These are phyloP conservation scores for Lucifuga dentata DNA, from an alignment of 2,113 vertebrate genomes.

Conservation along the genomic window DNA sequence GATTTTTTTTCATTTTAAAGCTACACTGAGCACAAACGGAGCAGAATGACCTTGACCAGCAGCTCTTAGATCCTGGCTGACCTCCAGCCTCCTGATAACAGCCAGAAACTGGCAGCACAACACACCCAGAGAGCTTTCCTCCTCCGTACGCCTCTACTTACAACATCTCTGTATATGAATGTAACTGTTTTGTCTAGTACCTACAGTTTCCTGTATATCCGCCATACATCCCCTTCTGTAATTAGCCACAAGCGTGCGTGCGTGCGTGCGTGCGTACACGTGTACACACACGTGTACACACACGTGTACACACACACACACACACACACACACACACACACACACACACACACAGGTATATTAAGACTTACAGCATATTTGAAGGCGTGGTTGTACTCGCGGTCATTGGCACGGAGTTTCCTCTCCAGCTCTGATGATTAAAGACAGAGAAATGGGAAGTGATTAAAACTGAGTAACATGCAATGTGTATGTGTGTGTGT, in stretches of 20 bases:
- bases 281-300: too few species aligned
- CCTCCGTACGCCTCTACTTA: conserved; percentile 2
- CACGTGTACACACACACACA: neutral
- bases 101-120: conserved; percentile 4
- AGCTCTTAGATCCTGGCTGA: conserved; percentile 21
- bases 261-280: neutral
- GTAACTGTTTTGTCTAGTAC: conserved; percentile 8
- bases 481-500: too few species aligned
- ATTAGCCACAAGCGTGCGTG: neutral
- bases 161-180: neutral
- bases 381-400: conserved; percentile 88
- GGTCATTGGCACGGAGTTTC: conserved; percentile 89
- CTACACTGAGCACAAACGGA: neutral
- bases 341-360: neutral
- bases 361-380: conserved; percentile 90
- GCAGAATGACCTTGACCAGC: neutral
- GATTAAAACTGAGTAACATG: too few species aligned
- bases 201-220: neutral
- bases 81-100: conserved; percentile 33
- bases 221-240: neutral
- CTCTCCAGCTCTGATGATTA: conserved; percentile 86
- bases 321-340: neutral
- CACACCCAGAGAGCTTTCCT: neutral
- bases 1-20: neutral
- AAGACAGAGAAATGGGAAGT: neutral